Conservation (phyloP, 1,140 invertebrate genomes). For the Drosophila bifasciata region DNA sequence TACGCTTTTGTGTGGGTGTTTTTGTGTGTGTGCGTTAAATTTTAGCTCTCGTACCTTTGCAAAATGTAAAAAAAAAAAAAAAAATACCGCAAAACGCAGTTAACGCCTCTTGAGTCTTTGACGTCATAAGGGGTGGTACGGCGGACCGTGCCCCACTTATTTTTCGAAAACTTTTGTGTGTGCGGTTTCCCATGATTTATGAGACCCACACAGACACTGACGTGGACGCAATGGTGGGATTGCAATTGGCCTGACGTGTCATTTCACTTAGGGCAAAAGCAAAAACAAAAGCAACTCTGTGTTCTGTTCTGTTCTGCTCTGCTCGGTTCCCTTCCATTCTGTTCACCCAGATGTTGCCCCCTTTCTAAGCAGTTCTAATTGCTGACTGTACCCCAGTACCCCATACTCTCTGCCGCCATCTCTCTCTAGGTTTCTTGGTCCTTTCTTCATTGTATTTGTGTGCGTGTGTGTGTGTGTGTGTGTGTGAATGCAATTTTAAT, state of each 20-base stretch:
- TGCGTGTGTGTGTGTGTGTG: conserved; percentile 32
- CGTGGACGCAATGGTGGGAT: conserved; percentile 18
- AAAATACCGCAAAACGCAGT: conserved; percentile 43
- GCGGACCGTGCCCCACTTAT: not conserved
- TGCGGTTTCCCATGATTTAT: conserved; percentile 54
- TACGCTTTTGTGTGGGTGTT: conserved; percentile 2
- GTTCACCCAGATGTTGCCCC: not conserved
- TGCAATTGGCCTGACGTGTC: conserved; percentile 29
- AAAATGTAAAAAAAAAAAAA: conserved; percentile 22
- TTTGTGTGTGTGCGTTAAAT: not conserved
- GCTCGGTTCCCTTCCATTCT: not conserved
- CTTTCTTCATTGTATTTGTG: conserved; percentile 34
- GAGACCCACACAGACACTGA: conserved; percentile 36
- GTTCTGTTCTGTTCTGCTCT: not conserved
- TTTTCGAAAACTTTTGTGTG: conserved; percentile 7
- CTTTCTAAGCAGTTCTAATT: conserved; percentile 50
- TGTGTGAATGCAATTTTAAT: conserved; percentile 77
- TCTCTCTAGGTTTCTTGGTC: conserved; percentile 11
- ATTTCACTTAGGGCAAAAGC: conserved; percentile 16
- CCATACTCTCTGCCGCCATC: not conserved
- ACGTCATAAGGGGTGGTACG: conserved; percentile 42
- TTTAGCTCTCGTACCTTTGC: conserved; percentile 28
- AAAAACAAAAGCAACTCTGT: conserved; percentile 4
- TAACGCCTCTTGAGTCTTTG: conserved; percentile 54
- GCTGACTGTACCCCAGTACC: conserved; percentile 43